Base-by-base conservation (phyloP, 2,797 vertebrate genomes). In the Enteromius argenteus region DNA sequence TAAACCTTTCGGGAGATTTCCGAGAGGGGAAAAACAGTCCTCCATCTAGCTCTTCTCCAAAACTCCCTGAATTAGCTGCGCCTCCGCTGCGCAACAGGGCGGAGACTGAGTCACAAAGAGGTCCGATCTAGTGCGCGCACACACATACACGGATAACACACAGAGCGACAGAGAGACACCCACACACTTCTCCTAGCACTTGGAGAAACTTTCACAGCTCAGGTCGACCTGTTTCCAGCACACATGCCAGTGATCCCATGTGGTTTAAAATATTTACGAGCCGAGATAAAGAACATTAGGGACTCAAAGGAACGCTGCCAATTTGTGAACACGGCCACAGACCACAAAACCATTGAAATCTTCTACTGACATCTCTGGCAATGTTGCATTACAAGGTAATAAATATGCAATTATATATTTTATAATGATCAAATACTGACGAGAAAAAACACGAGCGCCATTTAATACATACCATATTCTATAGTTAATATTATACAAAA, bases 111-210 rank as follows among this genome's bases (percentile, higher is more conserved):
- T 87, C 92, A 91, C 93, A 85, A 83, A 93, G 92, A 71, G 89
- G 86, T 90, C 85, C 81, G 90, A 89, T 90, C 94, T 92, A 96
- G 95, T 96, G 95, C 96, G 88, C 91, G 89, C 93, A 91, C 92
- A 93, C 89, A 91, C 53, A 58, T 11, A 23, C 21, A 58, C 21
- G 21, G 21, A 58, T 58, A 21, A n/a, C 89, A 91, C 5, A 21
- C 30, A 74, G 4, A 23, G 14, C 39, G 23, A 19, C 15, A 35
- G 14, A 74, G 23, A 66, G 35, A 14, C 44, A 76, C 14, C 11
- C 80, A 81, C 69, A 23, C 46, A 17, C 74, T 21, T 75, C 35
- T 27, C 60, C 58, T 53, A 60, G 37, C 10, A 72, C 39, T 27
- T 39, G 64, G 46, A 69, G 67, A 46, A 53, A 27, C 21, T 27